Percentiles rank a stretch among this genome's conserved stretches.
phyloP scores from a whole-genome alignment of 2,113 vertebrate genomes.

The Nyctibius bracteatus region DNA sequence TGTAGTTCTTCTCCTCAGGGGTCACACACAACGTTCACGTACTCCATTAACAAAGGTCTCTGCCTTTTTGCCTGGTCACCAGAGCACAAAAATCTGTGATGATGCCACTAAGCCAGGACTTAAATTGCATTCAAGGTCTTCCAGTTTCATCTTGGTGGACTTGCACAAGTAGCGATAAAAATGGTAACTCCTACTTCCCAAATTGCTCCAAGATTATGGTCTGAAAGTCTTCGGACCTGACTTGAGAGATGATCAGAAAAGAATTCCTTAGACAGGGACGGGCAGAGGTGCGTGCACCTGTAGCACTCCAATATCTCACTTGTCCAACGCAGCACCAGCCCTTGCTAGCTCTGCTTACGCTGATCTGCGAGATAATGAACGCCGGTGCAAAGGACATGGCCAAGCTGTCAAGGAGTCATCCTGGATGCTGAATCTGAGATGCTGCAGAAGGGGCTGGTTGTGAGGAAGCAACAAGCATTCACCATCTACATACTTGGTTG shows the following conservation, averaged over 20 bases:
- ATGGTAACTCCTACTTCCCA: not conserved
- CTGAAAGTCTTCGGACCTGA: not conserved
- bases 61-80: not conserved
- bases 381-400: fast-evolving
- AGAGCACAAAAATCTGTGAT: fast-evolving
- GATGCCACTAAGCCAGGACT: not conserved
- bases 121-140: fast-evolving
- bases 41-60: fast-evolving
- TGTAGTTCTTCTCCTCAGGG: fast-evolving
- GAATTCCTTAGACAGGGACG: too few species aligned
- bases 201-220: not conserved
- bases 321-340: fast-evolving
- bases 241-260: too few species aligned
- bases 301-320: fast-evolving
- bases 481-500: not conserved
- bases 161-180: fast-evolving
- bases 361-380: fast-evolving
- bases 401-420: too few species aligned
- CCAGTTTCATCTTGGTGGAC: not conserved
- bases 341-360: fast-evolving
- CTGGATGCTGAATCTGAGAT: not conserved
- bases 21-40: fast-evolving
- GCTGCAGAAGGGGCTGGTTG: not conserved
- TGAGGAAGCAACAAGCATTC: not conserved
- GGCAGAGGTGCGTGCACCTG: fast-evolving